Percentiles rank a stretch among this genome's conserved stretches.
phyloP scores from a whole-genome alignment of 2,888 invertebrate species.

The Drosophila lutescens region DNA sequence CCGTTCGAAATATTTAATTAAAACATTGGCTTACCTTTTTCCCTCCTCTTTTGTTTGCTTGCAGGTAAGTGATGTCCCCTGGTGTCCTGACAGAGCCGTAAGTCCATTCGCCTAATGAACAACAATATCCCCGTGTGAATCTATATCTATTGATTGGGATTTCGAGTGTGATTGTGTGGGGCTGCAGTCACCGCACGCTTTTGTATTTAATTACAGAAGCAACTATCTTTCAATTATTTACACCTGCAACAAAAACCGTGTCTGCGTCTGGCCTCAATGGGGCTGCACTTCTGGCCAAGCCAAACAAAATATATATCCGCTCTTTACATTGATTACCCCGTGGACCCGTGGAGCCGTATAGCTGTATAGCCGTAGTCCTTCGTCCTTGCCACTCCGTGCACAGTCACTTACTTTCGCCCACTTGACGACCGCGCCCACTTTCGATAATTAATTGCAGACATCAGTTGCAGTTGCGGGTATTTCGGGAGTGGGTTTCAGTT shows the following conservation, averaged over 20 bases:
- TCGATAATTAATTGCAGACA: conserved; percentile 84
- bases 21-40: conserved; percentile 48
- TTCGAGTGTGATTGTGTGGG: not conserved
- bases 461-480: conserved; percentile 77
- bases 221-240: conserved; percentile 81
- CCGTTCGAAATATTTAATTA: conserved; percentile 63
- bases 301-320: conserved; percentile 81
- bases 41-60: conserved; percentile 46
- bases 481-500: conserved; percentile 24
- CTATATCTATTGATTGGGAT: conserved; percentile 10
- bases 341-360: conserved; percentile 31
- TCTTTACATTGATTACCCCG: conserved; percentile 80
- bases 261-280: conserved; percentile 33
- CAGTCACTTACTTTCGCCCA: conserved; percentile 66
- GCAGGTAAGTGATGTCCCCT: conserved; percentile 68
- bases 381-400: conserved; percentile 8
- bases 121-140: conserved; percentile 36
- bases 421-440: conserved; percentile 81
- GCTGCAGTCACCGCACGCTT: conserved; percentile 48
- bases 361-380: conserved; percentile 14
- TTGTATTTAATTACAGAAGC: conserved; percentile 77
- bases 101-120: conserved; percentile 66
- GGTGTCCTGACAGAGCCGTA: conserved; percentile 42
- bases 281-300: conserved; percentile 67
- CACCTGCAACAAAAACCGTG: conserved; percentile 71